Conservation (phyloP, 2,113 vertebrate genomes). For the Pachypanchax playfairii region DNA sequence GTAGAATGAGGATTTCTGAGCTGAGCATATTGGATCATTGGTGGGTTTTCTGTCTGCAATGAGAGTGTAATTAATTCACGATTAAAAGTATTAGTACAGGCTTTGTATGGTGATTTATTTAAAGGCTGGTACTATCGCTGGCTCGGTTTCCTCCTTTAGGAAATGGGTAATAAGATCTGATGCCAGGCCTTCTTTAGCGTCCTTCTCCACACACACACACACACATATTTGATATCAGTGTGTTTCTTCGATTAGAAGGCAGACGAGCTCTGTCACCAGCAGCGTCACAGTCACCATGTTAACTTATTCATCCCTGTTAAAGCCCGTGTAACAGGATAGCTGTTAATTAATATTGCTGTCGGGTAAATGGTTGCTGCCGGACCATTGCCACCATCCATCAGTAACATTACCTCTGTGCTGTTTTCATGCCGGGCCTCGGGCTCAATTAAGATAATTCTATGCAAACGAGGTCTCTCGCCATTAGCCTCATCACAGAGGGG, state of each 20-base stretch:
- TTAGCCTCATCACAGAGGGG: slow-evolving; percentile 84
- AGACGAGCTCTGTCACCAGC: slow-evolving; percentile 58
- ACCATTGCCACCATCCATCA: slow-evolving; percentile 87
- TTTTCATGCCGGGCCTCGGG: slow-evolving; percentile 76
- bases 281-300: slow-evolving; percentile 67
- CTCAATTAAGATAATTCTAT: slow-evolving; percentile 99
- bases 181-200: slow-evolving; percentile 64
- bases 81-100: slow-evolving; percentile 76
- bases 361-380: slow-evolving; percentile 86
- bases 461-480: slow-evolving; percentile 92
- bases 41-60: slow-evolving; percentile 41
- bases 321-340: slow-evolving; percentile 89
- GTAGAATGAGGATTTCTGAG: slow-evolving; percentile 16
- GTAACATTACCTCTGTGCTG: slow-evolving; percentile 87
- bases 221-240: slow-evolving; percentile 40
- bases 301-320: slow-evolving; percentile 81
- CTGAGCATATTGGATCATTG: slow-evolving; percentile 59
- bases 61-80: slow-evolving; percentile 71
- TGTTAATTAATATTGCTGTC: slow-evolving; percentile 97
- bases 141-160: slow-evolving; percentile 75
- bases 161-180: slow-evolving; percentile 73
- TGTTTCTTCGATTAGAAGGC: slow-evolving; percentile 60
- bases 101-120: slow-evolving; percentile 79
- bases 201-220: slow-evolving; percentile 38
- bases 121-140: slow-evolving; percentile 62